Percentiles rank a stretch among this genome's conserved stretches.
These are phyloP conservation scores for Agapornis roseicollis DNA, from an alignment of 2,113 vertebrate genomes.

Conservation along the genomic window DNA sequence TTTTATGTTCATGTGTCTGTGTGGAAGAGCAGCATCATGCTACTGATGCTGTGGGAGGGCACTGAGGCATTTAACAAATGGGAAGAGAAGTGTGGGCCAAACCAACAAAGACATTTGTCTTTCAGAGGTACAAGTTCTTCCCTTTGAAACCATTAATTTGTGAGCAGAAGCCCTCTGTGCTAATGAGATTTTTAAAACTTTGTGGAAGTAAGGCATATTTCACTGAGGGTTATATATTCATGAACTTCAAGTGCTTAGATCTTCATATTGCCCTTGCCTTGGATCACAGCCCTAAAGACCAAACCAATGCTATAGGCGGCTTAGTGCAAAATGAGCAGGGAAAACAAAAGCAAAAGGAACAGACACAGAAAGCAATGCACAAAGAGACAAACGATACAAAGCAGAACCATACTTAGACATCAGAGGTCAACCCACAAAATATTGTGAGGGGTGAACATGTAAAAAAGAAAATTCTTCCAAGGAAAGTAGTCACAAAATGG, in stretches of 20 bases:
- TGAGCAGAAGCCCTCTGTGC: background rate
- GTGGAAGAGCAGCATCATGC: background rate
- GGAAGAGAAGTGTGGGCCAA: background rate
- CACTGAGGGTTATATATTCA: background rate
- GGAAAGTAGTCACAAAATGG: background rate
- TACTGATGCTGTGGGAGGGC: background rate
- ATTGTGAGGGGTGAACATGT: background rate
- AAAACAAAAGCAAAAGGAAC: conserved; percentile 17
- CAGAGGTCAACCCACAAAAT: conserved; percentile 55
- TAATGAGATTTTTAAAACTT: background rate
- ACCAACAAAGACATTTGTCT: fast-evolving
- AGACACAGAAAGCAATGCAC: conserved; percentile 35
- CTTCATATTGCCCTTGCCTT: background rate
- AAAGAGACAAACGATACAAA: conserved; percentile 58
- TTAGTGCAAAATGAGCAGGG: background rate
- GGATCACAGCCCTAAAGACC: background rate
- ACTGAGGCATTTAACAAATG: background rate
- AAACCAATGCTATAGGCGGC: background rate
- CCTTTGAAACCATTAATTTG: background rate
- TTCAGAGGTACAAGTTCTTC: background rate
- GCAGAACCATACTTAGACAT: conserved; percentile 40
- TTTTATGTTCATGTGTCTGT: background rate
- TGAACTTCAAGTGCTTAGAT: background rate
- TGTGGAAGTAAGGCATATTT: background rate
- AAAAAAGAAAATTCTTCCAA: conserved; percentile 6